Evolutionary conservation across 2,797 vertebrate genomes (phyloP).

Genomic region (Psittacula derbiana): DNA sequence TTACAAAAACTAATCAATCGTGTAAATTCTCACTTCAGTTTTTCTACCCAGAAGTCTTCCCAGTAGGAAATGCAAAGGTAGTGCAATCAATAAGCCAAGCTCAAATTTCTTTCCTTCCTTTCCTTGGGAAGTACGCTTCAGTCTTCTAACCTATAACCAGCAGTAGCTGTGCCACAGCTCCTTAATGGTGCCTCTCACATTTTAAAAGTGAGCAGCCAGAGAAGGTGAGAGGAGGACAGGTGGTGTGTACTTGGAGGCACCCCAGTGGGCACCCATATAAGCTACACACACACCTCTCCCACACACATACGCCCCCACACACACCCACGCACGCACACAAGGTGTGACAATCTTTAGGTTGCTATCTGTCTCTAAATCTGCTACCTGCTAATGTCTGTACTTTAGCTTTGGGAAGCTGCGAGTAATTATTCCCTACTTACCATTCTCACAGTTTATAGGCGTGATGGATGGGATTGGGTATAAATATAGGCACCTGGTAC

Average conservation of each 20-base stretch:
- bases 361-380: background rate
- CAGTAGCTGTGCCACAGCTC: background rate
- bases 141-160: background rate
- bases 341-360: background rate
- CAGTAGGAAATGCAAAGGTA: background rate
- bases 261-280: background rate
- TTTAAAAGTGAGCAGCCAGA: background rate
- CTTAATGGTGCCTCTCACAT: background rate
- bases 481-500: background rate
- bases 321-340: rapidly evolving
- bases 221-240: background rate
- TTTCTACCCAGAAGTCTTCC: background rate
- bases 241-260: background rate
- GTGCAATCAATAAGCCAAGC: background rate
- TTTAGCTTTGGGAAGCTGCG: background rate
- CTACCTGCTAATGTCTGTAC: background rate
- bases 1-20: background rate
- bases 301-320: too few relatives aligned
- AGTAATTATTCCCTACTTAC: background rate
- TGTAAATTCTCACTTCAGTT: background rate
- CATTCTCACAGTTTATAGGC: background rate
- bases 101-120: background rate
- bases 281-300: background rate
- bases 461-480: background rate
- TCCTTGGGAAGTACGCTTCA: background rate